Evolutionary conservation across 2,113 vertebrate genomes (phyloP).

Genomic region (Thryonomys swinderianus): DNA sequence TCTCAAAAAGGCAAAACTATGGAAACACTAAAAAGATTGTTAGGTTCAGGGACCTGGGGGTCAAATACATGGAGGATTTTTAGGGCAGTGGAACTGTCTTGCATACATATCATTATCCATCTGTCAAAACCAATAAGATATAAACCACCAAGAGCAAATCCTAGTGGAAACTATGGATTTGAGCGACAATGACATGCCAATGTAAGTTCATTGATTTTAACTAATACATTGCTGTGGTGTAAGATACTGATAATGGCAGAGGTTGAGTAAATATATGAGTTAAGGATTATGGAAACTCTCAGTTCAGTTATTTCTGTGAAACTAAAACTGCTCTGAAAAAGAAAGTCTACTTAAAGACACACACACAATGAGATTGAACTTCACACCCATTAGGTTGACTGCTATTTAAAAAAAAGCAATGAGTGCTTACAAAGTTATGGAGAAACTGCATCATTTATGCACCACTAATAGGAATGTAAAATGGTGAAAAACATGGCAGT

Average conservation of each 20-base stretch:
- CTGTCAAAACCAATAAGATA: not conserved
- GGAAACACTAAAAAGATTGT: not conserved
- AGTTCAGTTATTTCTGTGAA: not conserved
- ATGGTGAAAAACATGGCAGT: not conserved
- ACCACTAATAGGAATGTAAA: not conserved
- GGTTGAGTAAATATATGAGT: fast-evolving
- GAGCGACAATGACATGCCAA: not conserved
- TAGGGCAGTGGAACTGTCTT: not conserved
- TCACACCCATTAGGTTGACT: not conserved
- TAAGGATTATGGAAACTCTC: not conserved
- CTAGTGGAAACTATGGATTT: not conserved
- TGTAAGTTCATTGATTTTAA: not conserved
- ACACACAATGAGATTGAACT: not conserved
- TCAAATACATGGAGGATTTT: not conserved
- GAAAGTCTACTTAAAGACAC: not conserved
- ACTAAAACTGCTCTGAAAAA: not conserved
- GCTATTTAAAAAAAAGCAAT: not conserved
- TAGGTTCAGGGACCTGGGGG: not conserved
- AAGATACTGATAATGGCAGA: not conserved
- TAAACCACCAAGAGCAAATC: not conserved
- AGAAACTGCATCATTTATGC: not conserved
- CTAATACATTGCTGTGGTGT: not conserved
- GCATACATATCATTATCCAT: not conserved
- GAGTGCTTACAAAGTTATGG: not conserved
- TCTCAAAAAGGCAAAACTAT: not conserved